Evolutionary conservation across 2,888 invertebrate species (phyloP).

Genomic region (Lycaena phlaeas): DNA sequence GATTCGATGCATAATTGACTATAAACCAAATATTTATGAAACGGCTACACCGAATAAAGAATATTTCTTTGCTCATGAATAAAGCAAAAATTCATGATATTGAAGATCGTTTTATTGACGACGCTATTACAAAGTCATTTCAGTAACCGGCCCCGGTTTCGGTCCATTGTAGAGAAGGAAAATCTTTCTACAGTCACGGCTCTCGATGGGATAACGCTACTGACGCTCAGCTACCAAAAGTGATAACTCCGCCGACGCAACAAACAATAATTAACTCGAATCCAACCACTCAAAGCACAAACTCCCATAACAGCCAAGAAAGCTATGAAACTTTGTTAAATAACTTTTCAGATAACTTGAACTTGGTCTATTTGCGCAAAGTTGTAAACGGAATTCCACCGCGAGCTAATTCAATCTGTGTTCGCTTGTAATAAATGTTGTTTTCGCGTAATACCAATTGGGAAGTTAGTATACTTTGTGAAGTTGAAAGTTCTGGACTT

Average conservation of each 20-base stretch:
- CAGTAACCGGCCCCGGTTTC: slow-evolving; percentile 57
- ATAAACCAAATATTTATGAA: background rate
- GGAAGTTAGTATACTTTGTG: slow-evolving; percentile 53
- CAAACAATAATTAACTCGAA: slow-evolving; percentile 57
- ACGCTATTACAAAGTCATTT: slow-evolving; percentile 69
- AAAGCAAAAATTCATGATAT: slow-evolving; percentile 52
- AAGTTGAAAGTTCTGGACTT: slow-evolving; percentile 68
- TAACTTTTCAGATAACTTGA: slow-evolving; percentile 74
- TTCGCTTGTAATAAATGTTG: slow-evolving; percentile 69
- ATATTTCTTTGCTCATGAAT: slow-evolving; percentile 39
- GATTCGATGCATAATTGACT: slow-evolving; percentile 3
- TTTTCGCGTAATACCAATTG: slow-evolving; percentile 68
- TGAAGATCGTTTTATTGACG: slow-evolving; percentile 56
- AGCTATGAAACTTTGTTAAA: slow-evolving; percentile 74
- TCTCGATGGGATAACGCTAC: slow-evolving; percentile 73
- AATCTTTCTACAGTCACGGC: slow-evolving; percentile 73
- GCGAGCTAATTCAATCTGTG: slow-evolving; percentile 69
- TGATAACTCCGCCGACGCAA: slow-evolving; percentile 32
- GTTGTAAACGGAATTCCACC: slow-evolving; percentile 65
- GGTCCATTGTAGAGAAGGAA: slow-evolving; percentile 70
- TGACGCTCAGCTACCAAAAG: slow-evolving; percentile 41
- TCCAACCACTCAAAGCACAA: slow-evolving; percentile 44
- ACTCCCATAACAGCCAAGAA: slow-evolving; percentile 53
- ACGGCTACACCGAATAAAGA: background rate
- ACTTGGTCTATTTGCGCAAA: slow-evolving; percentile 67